A percentile compares a stretch with the other conserved stretches of the same genome.
Conservation (phyloP, 2,797 vertebrate genomes). For the Sphenodon punctatus region DNA sequence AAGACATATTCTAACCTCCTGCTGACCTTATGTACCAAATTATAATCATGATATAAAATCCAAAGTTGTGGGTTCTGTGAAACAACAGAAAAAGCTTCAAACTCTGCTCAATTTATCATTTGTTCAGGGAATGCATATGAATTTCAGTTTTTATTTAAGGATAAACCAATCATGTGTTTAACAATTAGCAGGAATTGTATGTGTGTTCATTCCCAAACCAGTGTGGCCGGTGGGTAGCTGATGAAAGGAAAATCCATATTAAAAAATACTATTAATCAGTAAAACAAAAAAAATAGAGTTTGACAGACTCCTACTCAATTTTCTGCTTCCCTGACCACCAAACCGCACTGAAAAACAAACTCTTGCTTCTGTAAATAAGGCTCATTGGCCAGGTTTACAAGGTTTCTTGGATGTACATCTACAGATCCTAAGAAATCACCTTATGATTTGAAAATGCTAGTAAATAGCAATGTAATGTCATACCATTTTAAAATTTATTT, state of each 20-base stretch:
- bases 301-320: background rate
- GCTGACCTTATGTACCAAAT: background rate
- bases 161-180: background rate
- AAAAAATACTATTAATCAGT: background rate
- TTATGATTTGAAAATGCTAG: background rate
- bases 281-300: background rate
- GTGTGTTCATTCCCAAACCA: background rate
- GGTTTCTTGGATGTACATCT: background rate
- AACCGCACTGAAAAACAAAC: background rate
- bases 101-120: rapidly evolving
- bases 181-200: background rate
- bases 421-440: background rate
- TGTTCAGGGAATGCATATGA: background rate
- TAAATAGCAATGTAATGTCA: background rate
- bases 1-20: background rate
- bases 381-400: background rate
- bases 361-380: background rate
- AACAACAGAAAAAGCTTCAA: background rate
- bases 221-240: background rate
- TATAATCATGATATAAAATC: background rate
- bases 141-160: background rate
- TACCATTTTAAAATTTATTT: background rate
- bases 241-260: background rate
- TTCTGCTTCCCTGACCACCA: background rate
- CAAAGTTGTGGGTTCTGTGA: background rate